Percentiles rank a stretch among this genome's conserved stretches.
Conservation (phyloP, 2,888 invertebrate species). For the Tetropium fuscum region DNA sequence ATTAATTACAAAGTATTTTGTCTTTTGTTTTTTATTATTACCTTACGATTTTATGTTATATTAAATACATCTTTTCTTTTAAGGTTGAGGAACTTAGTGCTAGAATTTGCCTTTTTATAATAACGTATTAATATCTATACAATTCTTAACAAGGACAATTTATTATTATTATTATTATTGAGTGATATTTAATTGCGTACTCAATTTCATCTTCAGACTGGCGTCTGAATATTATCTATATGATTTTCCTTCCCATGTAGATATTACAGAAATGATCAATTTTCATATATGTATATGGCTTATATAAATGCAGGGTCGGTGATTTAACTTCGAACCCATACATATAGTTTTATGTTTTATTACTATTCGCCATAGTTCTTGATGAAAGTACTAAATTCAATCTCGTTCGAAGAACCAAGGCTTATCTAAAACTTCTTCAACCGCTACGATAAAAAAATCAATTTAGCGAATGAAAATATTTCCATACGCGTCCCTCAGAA, state of each 20-base stretch:
- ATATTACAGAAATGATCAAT: slow-evolving; percentile 3
- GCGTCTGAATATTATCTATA: too few species aligned
- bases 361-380: slow-evolving; percentile 46
- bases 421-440: slow-evolving; percentile 38
- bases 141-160: too few species aligned
- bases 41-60: too few species aligned
- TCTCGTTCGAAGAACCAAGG: slow-evolving; percentile 34
- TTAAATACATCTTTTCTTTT: too few species aligned
- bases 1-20: too few species aligned
- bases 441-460: slow-evolving; percentile 54
- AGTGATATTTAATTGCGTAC: too few species aligned
- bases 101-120: too few species aligned
- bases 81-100: too few species aligned
- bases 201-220: too few species aligned
- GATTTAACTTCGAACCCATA: slow-evolving; percentile 26
- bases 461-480: slow-evolving; percentile 59
- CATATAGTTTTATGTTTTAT: slow-evolving; percentile 45
- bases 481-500: slow-evolving; percentile 55
- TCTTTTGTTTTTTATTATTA: too few species aligned
- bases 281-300: slow-evolving; percentile 7
- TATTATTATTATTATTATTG: too few species aligned
- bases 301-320: slow-evolving; percentile 18
- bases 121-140: too few species aligned
- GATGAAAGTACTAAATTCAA: slow-evolving; percentile 49
- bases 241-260: slow-evolving; percentile 2